Base-by-base conservation (phyloP, 1,140 invertebrate species). In the Grapholita molesta region DNA sequence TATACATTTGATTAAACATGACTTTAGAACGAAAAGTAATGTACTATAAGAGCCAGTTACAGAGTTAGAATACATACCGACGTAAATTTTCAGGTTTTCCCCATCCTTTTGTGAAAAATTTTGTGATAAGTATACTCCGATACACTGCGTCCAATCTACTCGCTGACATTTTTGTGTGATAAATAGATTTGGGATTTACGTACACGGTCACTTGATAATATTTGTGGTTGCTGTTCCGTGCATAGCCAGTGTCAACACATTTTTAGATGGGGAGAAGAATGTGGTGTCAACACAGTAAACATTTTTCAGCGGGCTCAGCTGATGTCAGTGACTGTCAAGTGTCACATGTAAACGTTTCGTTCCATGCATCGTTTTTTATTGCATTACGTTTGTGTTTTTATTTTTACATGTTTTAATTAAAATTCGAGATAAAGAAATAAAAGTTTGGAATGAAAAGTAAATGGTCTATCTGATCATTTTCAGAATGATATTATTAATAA, bases 81-180 rank as follows among this genome's bases (percentile, higher is more conserved):
- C 96, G 95, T 33, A 99, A 93, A 92, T 97, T 96, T 80, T 98
- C 96, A 6, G 98, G 97, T 77, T 96, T 96, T 6, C 99, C 99
- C 98, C 98, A 99, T 74, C 98, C 98, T 93, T 98, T 97, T 0
- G 96, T 96, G 85, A 99, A 99, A 89, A 99, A 98, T 89, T 97
- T 97, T 0, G 97, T 97, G 38, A 99, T 92, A 23, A 99, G 92
- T 82, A 99, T 94, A 84, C 95, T 96, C 79, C 98, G 93, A 87
- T 99, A 99, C 64, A 99, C 93, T 64, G 96, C 95, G 91, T 99
- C 98, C 75, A 99, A 91, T 78, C 94, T 94, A 85, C 96, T 97
- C 11, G 94, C 93, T 72, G 95, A 94, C 95, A 96, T 96, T 79
- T 90, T 88, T 70, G 70, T 61, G 52, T 30, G 74, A 73, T 72